Evolutionary conservation across 2,113 vertebrate genomes (phyloP).

Genomic region (Myocastor coypus): DNA sequence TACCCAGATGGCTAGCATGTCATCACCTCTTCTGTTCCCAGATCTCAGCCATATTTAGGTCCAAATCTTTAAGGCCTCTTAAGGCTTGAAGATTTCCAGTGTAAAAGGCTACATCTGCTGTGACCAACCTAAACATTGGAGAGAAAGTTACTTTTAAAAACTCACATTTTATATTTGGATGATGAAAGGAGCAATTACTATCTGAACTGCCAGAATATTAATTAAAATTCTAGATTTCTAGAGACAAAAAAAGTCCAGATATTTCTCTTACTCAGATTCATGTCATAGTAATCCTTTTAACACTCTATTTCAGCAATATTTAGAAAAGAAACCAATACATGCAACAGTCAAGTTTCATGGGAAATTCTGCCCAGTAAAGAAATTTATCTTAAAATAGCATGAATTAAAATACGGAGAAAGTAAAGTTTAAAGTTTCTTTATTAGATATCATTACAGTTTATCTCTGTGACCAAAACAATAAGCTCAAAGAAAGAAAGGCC

Average conservation of each 20-base stretch:
- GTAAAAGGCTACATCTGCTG: constrained; percentile 98
- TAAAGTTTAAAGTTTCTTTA: constrained; percentile 7
- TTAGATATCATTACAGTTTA: background rate
- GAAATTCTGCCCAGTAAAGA: constrained; percentile 26
- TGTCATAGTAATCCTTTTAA: background rate
- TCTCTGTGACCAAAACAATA: background rate
- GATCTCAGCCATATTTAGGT: constrained; percentile 97
- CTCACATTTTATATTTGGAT: constrained; percentile 43
- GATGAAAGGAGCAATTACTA: constrained; percentile 41
- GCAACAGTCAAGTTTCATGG: constrained; percentile 1
- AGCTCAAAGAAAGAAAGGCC: background rate
- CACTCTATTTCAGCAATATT: constrained; percentile 27
- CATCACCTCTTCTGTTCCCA: constrained; percentile 99
- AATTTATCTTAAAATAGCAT: constrained; percentile 38
- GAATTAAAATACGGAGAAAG: constrained; percentile 20
- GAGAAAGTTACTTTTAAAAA: constrained; percentile 70
- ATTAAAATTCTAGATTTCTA: constrained; percentile 58
- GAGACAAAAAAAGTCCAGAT: constrained; percentile 26
- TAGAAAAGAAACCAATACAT: constrained; percentile 29
- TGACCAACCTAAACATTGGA: constrained; percentile 91
- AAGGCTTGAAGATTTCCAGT: constrained; percentile 96
- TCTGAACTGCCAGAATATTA: constrained; percentile 16
- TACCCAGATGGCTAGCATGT: constrained; percentile 70
- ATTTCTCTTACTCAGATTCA: constrained; percentile 42
- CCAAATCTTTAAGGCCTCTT: constrained; percentile 94